These are phyloP conservation scores for Rhysida immarginata DNA, from an alignment of 1,140 invertebrate species.

Conservation along the genomic window DNA sequence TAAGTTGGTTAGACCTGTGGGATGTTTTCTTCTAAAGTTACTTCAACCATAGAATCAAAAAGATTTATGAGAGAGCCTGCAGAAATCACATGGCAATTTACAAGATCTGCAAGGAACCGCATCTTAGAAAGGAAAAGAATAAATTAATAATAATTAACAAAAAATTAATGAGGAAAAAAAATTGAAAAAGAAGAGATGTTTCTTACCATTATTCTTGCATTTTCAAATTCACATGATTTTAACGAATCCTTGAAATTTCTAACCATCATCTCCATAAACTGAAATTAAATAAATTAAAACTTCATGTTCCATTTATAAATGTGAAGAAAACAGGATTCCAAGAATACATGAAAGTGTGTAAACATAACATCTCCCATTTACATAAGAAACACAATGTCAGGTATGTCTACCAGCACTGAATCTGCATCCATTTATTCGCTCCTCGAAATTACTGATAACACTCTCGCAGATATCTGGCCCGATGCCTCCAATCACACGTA, in stretches of 20 bases:
- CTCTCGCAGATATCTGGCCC: too few relatives aligned
- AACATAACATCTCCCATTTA: too few relatives aligned
- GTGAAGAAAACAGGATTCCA: too few relatives aligned
- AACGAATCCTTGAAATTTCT: slow-evolving; percentile 84
- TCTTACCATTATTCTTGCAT: slow-evolving; percentile 41
- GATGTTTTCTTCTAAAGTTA: slow-evolving; percentile 81
- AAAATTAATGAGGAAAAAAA: neutral
- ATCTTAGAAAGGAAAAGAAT: slow-evolving; percentile 32
- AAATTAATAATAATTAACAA: neutral
- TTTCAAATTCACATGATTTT: slow-evolving; percentile 78
- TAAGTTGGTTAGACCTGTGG: slow-evolving; percentile 39
- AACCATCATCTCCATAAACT: slow-evolving; percentile 88
- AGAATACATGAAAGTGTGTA: too few relatives aligned
- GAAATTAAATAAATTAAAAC: slow-evolving; percentile 19
- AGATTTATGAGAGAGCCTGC: slow-evolving; percentile 79
- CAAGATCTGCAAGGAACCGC: slow-evolving; percentile 84
- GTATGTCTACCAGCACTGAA: too few relatives aligned
- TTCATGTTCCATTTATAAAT: too few relatives aligned
- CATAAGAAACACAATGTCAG: too few relatives aligned
- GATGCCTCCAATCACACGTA: too few relatives aligned
- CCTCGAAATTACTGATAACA: too few relatives aligned
- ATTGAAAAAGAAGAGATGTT: neutral
- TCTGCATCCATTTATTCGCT: too few relatives aligned
- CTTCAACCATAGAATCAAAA: slow-evolving; percentile 85
- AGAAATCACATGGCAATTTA: slow-evolving; percentile 93